Conservation (phyloP, 2,888 invertebrate genomes). For the Nephrotoma appendiculata region DNA sequence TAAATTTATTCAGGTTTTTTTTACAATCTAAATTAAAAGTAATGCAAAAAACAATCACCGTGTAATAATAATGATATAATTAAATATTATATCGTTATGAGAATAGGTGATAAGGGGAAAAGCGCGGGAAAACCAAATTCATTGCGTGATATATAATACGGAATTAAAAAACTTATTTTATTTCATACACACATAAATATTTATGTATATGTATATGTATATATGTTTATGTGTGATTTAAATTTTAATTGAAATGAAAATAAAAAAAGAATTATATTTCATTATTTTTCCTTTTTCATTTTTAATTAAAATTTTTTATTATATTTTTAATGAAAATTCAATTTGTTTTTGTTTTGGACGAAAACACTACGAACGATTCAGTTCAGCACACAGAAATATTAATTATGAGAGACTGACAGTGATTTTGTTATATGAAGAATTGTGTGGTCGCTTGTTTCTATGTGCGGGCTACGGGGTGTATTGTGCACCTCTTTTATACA, state of each 20-base stretch:
- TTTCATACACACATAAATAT: neutral
- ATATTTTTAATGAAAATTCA: neutral
- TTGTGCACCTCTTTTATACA: neutral
- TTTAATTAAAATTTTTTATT: neutral
- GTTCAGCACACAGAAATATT: neutral
- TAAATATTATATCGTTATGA: neutral
- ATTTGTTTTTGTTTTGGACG: neutral
- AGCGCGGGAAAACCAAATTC: neutral
- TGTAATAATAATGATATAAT: neutral
- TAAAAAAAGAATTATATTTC: neutral
- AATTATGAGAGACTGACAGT: neutral
- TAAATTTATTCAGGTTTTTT: neutral
- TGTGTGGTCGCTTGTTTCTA: neutral
- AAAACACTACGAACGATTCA: neutral
- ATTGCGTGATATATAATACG: neutral
- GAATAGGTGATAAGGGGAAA: neutral
- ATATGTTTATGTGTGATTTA: neutral
- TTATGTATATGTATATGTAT: neutral
- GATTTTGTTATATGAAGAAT: neutral
- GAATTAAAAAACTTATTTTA: neutral
- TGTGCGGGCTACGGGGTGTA: neutral
- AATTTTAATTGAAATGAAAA: neutral
- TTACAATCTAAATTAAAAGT: neutral
- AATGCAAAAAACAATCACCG: neutral
- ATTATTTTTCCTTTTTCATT: neutral